These are phyloP conservation scores for Bothrops jararaca DNA, from an alignment of 2,113 vertebrate genomes.

Conservation along the genomic window DNA sequence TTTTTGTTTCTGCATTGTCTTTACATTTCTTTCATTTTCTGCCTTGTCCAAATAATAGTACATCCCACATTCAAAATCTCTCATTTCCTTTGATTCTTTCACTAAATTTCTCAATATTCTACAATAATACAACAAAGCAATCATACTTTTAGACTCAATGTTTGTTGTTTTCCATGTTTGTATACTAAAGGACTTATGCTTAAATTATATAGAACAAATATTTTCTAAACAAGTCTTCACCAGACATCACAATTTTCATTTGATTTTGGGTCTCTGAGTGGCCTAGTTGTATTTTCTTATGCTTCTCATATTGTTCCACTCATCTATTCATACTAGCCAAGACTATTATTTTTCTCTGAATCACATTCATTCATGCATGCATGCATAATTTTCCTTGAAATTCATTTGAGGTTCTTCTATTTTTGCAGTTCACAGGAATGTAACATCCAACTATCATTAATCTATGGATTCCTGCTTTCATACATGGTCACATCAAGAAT, in stretches of 20 bases:
- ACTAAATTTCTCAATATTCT: neutral
- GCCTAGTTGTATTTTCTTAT: neutral
- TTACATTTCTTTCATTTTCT: neutral
- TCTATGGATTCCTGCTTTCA: neutral
- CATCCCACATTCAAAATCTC: neutral
- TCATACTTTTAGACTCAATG: neutral
- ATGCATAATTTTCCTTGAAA: neutral
- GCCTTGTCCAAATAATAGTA: neutral
- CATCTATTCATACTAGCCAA: neutral
- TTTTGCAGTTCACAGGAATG: neutral
- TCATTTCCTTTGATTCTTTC: neutral
- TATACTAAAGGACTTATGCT: neutral
- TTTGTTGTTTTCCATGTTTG: neutral
- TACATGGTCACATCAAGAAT: neutral
- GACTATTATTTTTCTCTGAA: neutral
- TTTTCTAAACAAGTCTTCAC: neutral
- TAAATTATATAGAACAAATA: neutral
- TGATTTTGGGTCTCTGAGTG: neutral
- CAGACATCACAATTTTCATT: neutral
- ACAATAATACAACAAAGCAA: neutral
- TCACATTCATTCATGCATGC: neutral
- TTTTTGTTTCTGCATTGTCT: neutral
- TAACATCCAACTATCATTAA: neutral
- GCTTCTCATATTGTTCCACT: neutral
- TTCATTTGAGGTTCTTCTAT: neutral